Evolutionary conservation across 2,113 vertebrate genomes (phyloP).

Genomic region (Cynoglossus semilaevis): DNA sequence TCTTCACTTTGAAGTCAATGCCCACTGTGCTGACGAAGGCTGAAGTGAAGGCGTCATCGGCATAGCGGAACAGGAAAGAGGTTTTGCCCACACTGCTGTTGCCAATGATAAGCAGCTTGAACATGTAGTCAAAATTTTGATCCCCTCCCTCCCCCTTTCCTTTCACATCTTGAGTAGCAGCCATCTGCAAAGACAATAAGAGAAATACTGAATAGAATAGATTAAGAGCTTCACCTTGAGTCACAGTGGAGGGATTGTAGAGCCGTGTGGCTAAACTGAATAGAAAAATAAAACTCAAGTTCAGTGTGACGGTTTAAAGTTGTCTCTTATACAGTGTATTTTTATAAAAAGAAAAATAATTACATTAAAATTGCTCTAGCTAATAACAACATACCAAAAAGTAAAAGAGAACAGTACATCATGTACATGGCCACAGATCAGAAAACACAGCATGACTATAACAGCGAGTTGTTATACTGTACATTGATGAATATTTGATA

Average conservation of each 20-base stretch:
- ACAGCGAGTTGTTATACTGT: constrained; percentile 48
- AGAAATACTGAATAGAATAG: neutral
- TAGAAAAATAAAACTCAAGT: too few relatives aligned
- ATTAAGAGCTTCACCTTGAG: constrained; percentile 26
- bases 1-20: constrained; percentile 99
- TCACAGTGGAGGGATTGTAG: neutral
- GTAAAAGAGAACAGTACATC: neutral
- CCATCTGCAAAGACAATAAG: constrained; percentile 77
- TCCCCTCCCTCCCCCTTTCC: constrained; percentile 88
- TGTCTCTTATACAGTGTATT: too few relatives aligned
- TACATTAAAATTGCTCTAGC: neutral
- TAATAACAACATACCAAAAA: neutral
- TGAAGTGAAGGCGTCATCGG: constrained; percentile 95
- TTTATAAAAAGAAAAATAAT: too few relatives aligned
- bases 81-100: constrained; percentile 95
- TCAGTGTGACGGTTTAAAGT: too few relatives aligned
- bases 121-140: constrained; percentile 96
- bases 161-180: constrained; percentile 85
- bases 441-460: constrained; percentile 55
- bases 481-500: constrained; percentile 46
- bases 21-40: constrained; percentile 98
- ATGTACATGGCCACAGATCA: too few relatives aligned
- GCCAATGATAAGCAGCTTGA: constrained; percentile 91
- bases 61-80: constrained; percentile 95
- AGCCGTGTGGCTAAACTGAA: neutral